Evolutionary conservation across 1,140 invertebrate genomes (phyloP), one percentile per base, ranked within the genome.

Genomic region (Orius laevigatus): DNA sequence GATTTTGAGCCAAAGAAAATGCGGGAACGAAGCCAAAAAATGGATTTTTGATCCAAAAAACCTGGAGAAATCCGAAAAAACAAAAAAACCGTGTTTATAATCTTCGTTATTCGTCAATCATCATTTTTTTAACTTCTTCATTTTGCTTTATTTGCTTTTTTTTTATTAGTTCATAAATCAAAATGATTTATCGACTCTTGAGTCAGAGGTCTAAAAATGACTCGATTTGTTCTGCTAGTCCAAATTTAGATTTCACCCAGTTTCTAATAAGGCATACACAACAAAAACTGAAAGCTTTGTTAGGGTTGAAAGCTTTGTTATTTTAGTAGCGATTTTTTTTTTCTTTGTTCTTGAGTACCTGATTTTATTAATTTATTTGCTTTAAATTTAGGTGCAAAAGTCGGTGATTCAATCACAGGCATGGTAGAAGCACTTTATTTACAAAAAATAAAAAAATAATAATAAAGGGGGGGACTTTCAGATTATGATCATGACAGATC

Each of bases 371-470:
- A 46, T 14, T 20, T 52, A 43, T 56, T 48, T 10, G 55, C 55
- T 52, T 53, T 54, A 46, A 56, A 56, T 43, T 56, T 51, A 33
- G 55, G 55, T 12, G 15, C 43, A 8, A 56, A 43, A 19, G 25
- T 49, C 10, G 51, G 51, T 11, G 51, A 40, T 12, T 35, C 40
- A 9, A 49, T 38, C 18, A 43, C 34, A 14, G 51, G 47, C 51
- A 53, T 53, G 14, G 25, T 52, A 4, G 18, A 42, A 42, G 14
- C 12, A 19, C 14, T 14, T 14, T 11, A 42, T 15, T 14, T 11
- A 42, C 40, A 14, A 14, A 15, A 42, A n/a, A 16, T n/a, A n/a
- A 38, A 38, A 43, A 43, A 15, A 4, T 16, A 5, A 43, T 15
- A 18, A 43, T 8, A 34, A 8, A 34, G 33, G n/a, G 33, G 8